A percentile compares a stretch with the other conserved stretches of the same genome.
Conservation (phyloP, 2,888 invertebrate genomes). For the Fragum whitleyi region DNA sequence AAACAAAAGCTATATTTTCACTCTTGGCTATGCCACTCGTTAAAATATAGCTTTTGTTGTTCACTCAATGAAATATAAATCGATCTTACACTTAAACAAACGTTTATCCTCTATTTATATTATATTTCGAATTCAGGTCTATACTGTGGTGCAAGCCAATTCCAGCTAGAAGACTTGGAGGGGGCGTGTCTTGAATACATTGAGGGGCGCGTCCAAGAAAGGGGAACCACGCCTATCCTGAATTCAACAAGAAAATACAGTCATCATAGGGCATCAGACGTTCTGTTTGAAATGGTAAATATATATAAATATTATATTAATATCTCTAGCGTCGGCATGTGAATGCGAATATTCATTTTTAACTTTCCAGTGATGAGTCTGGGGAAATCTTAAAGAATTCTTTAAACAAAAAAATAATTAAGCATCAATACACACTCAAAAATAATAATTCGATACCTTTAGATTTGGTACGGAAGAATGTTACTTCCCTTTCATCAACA, state of each 20-base stretch:
- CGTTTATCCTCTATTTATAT: too few species aligned
- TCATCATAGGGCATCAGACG: background rate
- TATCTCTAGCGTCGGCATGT: background rate
- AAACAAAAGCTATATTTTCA: too few species aligned
- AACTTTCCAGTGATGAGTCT: too few species aligned
- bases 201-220: background rate
- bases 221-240: background rate
- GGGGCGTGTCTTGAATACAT: conserved; percentile 1
- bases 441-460: too few species aligned
- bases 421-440: background rate
- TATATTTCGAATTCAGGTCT: background rate
- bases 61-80: too few species aligned
- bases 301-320: background rate
- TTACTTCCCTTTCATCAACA: too few species aligned
- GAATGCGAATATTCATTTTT: background rate
- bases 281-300: background rate
- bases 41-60: too few species aligned
- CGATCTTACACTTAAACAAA: too few species aligned
- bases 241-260: background rate
- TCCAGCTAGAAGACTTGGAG: background rate
- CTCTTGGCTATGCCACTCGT: too few species aligned
- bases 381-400: too few species aligned
- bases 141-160: conserved; percentile 5
- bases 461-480: too few species aligned
- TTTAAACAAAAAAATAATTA: background rate